Conservation (phyloP, 2,113 vertebrate genomes). For the Engraulis encrasicolus region DNA sequence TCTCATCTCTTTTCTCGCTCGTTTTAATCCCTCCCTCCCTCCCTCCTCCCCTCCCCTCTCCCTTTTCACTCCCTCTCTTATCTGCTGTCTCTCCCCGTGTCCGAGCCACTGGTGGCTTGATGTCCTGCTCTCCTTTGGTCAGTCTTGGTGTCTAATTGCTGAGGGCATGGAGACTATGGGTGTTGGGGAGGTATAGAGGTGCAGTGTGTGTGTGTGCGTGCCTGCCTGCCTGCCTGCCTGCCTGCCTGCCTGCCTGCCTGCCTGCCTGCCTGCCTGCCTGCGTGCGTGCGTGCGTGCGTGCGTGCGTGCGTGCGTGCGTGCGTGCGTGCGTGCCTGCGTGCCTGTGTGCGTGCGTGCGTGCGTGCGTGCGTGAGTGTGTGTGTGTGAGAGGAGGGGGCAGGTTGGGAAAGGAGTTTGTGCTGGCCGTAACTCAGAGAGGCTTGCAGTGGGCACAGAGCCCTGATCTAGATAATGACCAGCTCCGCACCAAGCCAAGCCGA, state of each 20-base stretch:
- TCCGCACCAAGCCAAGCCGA: not conserved
- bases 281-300: too few relatives aligned
- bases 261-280: too few relatives aligned
- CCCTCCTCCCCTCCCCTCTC: not conserved
- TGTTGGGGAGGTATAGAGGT: not conserved
- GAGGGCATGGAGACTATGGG: too few relatives aligned
- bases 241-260: too few relatives aligned
- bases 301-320: too few relatives aligned
- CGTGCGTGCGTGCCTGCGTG: too few relatives aligned
- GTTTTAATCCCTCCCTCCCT: not conserved
- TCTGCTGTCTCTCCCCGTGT: not conserved
- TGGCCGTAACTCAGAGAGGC: not conserved
- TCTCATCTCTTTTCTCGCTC: not conserved
- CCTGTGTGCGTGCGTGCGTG: too few relatives aligned
- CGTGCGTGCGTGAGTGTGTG: too few relatives aligned
- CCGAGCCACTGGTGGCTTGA: not conserved
- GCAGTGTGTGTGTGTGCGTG: too few relatives aligned
- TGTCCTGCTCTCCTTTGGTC: constrained; percentile 8
- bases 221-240: too few relatives aligned
- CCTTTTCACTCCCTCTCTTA: not conserved
- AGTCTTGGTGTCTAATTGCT: not conserved
- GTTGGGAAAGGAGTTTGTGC: not conserved
- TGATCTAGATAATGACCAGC: constrained; percentile 4
- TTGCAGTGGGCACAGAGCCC: not conserved
- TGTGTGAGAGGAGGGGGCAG: not conserved